Evolutionary conservation across 2,797 vertebrate genomes (phyloP), one percentile per base, ranked within the genome.

Genomic region (Centropyge bicolor): DNA sequence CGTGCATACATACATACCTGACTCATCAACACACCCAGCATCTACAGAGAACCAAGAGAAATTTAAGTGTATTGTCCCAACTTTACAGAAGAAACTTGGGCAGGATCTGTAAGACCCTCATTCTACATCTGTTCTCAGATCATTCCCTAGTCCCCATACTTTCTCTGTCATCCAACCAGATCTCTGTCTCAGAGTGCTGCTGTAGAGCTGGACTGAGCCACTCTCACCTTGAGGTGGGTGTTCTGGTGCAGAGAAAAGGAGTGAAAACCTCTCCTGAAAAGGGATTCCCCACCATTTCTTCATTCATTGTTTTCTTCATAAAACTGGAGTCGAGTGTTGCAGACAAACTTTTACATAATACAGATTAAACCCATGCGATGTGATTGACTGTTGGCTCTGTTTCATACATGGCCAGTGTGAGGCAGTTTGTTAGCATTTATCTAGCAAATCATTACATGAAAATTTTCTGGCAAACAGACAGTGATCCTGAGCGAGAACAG

Each of bases 21-120:
- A 93, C 77, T 88, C 89, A 89, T 80, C 87, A 84, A 90, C 83
- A 87, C 86, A 89, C 82, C 71, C 83, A 86, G 83, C 85, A 91
- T 93, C 88, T 78, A 87, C 90, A 90, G 88, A 91, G 82, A 92
- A 91, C 83, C 90, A 85, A 91, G 88, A 93, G 82, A 93, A 91
- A 91, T 89, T 80, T 78, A 87, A 86, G 75, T 91, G 85, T 85
- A 86, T 89, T 64, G 80, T 91, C 92, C 92, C 86, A 91, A 89
- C 82, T 86, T 89, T 82, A 70, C 86, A 87, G 86, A 90, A 92
- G 81, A 92, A 90, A 88, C 85, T 76, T 81, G 82, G 86, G 79
- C 91, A 92, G 87, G 89, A 92, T 92, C 84, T 87, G 76, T 87
- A 81, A 88, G 84, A 81, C 82, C 83, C 63, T 79, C 81, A 88